Evolutionary conservation across 1,140 invertebrate species (phyloP), one percentile per base, ranked within the genome.

Genomic region (Reticulitermes speratus): DNA sequence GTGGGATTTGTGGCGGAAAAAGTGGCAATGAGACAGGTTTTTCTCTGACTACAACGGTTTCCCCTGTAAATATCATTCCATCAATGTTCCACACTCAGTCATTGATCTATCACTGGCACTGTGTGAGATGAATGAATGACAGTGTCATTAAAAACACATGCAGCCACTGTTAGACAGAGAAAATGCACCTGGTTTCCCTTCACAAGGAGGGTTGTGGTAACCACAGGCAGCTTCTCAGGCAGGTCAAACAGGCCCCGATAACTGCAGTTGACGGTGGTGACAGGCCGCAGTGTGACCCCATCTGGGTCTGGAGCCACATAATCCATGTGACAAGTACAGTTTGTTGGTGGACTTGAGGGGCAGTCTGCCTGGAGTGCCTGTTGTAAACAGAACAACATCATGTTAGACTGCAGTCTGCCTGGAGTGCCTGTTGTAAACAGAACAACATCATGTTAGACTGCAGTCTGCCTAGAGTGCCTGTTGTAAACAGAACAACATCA

Each of bases 231-330:
- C 85, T 90, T 90, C 82, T 88, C 86, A 12, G 94, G 94, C 88
- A 94, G 90, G 87, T 91, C 89, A 0, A 88, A 90, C 23, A 95
- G 89, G 45, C 89, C 90, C 82, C 91, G 89, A 85, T 91, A 86
- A 59, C 92, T 93, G 86, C 94, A 95, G 88, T 94, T 93, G 59
- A 94, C 93, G 25, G 91, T 90, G 32, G 90, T 90, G 85, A 92
- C 90, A 55, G 91, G 91, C 87, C 92, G 91, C 38, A 93, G 89
- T 75, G 91, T 91, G 69, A 89, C 90, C 85, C 45, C 44, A 38
- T 55, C 52, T 30, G 52, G 82, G 44, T 48, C n/a, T 44, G 44
- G 44, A 9, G 69, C 86, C 44, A 87, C 84, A 19, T 87, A 55
- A 7, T 38, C 21, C 85, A 88, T 55, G 23, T 32, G 44, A 52